These are phyloP conservation scores for Hirtodrosophila trivittata DNA, from an alignment of 2,888 invertebrate species.

Conservation along the genomic window DNA sequence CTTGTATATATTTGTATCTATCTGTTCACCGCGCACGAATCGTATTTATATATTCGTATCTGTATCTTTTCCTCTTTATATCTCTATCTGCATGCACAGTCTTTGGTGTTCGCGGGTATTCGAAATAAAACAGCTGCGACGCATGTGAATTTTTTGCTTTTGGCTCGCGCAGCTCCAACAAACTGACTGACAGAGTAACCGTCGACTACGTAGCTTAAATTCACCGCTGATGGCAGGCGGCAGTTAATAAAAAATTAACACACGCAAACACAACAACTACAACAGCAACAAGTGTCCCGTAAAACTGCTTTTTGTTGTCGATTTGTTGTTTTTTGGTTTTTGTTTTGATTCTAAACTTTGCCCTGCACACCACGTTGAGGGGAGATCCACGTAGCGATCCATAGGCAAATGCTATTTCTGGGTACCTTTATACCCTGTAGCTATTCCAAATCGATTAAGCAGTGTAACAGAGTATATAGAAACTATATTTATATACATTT, in stretches of 20 bases:
- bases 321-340: slow-evolving; percentile 22
- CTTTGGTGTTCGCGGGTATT: background rate
- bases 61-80: slow-evolving; percentile 18
- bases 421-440: background rate
- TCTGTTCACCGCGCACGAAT: slow-evolving; percentile 32
- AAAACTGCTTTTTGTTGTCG: slow-evolving; percentile 36
- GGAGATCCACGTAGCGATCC: too few relatives aligned
- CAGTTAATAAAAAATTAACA: slow-evolving; percentile 35
- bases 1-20: slow-evolving; percentile 8
- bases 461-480: too few relatives aligned
- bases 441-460: too few relatives aligned
- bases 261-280: slow-evolving; percentile 6
- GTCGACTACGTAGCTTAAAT: slow-evolving; percentile 57
- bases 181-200: slow-evolving; percentile 62
- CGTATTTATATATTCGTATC: slow-evolving; percentile 9
- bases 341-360: slow-evolving; percentile 64
- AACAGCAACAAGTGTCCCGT: slow-evolving; percentile 48
- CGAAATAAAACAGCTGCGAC: slow-evolving; percentile 15
- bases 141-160: slow-evolving; percentile 52
- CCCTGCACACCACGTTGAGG: background rate
- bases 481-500: too few relatives aligned
- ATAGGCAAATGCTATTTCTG: slow-evolving; percentile 15
- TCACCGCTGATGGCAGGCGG: slow-evolving; percentile 52
- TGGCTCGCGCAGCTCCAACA: slow-evolving; percentile 42
- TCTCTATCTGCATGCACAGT: slow-evolving; percentile 40